A percentile compares a stretch with the other conserved stretches of the same genome.
phyloP scores from a whole-genome alignment of 2,888 invertebrate genomes.

The Eupithecia subfuscata region DNA sequence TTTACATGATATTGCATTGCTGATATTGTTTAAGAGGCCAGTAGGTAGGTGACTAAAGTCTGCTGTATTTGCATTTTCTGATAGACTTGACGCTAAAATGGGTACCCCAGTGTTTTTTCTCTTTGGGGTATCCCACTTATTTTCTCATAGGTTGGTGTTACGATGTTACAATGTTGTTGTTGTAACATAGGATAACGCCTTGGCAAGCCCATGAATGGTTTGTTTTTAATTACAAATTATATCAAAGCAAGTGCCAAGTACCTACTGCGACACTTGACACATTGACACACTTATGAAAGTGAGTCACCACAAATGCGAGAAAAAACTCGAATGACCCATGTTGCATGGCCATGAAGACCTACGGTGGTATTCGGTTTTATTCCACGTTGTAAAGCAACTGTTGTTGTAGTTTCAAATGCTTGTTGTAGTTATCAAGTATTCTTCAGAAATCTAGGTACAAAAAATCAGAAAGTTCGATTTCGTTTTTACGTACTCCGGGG shows the following conservation, averaged over 20 bases:
- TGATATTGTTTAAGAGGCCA: neutral
- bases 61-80: neutral
- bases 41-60: neutral
- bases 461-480: neutral
- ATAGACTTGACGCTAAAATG: neutral
- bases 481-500: too few species aligned
- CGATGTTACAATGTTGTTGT: neutral
- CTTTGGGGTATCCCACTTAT: neutral
- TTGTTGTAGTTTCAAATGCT: neutral
- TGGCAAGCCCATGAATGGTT: slow-evolving; percentile 42
- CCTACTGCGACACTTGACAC: slow-evolving; percentile 44
- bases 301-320: slow-evolving; percentile 50
- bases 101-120: neutral
- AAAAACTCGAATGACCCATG: slow-evolving; percentile 52
- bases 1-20: neutral
- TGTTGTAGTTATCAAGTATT: neutral
- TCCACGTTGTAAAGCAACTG: slow-evolving; percentile 3
- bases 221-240: slow-evolving; percentile 43
- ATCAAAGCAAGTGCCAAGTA: slow-evolving; percentile 24
- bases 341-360: slow-evolving; percentile 15
- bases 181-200: slow-evolving; percentile 24
- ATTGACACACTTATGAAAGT: slow-evolving; percentile 52
- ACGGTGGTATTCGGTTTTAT: slow-evolving; percentile 14
- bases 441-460: neutral
- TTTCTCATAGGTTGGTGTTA: neutral